Evolutionary conservation across 1,140 invertebrate genomes (phyloP).

Genomic region (Diachasmimorpha longicaudata): DNA sequence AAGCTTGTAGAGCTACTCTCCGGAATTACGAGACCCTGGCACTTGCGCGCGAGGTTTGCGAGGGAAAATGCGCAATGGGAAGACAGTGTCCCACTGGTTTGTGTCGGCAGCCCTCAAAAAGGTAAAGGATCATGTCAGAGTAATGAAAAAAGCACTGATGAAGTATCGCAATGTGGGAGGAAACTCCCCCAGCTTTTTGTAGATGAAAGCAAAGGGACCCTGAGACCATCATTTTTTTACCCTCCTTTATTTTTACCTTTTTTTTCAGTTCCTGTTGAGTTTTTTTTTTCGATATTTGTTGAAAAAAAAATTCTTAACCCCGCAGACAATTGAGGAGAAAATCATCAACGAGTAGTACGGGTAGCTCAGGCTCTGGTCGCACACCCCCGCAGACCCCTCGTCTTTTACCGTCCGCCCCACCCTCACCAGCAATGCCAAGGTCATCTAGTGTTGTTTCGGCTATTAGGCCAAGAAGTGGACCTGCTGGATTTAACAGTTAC

Average conservation of each 20-base stretch:
- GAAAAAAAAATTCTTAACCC: conserved; percentile 9
- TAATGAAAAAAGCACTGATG: too few relatives aligned
- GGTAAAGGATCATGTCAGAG: conserved; percentile 42
- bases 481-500: conserved; percentile 75
- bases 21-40: conserved; percentile 82
- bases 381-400: conserved; percentile 66
- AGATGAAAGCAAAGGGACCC: not conserved
- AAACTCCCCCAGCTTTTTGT: not conserved
- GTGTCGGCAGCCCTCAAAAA: conserved; percentile 64
- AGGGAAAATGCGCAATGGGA: conserved; percentile 84
- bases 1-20: conserved; percentile 77
- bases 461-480: conserved; percentile 71
- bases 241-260: not conserved
- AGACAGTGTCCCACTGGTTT: conserved; percentile 82
- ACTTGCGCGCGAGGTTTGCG: conserved; percentile 79
- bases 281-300: conserved; percentile 5
- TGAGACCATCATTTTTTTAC: not conserved
- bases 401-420: conserved; percentile 58
- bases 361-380: conserved; percentile 60
- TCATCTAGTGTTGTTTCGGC: conserved; percentile 66
- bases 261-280: not conserved
- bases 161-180: too few relatives aligned
- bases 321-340: conserved; percentile 60
- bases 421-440: conserved; percentile 56
- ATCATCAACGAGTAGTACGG: conserved; percentile 62